These are phyloP conservation scores for Passer montanus DNA, from an alignment of 2,113 vertebrate genomes.

Conservation along the genomic window DNA sequence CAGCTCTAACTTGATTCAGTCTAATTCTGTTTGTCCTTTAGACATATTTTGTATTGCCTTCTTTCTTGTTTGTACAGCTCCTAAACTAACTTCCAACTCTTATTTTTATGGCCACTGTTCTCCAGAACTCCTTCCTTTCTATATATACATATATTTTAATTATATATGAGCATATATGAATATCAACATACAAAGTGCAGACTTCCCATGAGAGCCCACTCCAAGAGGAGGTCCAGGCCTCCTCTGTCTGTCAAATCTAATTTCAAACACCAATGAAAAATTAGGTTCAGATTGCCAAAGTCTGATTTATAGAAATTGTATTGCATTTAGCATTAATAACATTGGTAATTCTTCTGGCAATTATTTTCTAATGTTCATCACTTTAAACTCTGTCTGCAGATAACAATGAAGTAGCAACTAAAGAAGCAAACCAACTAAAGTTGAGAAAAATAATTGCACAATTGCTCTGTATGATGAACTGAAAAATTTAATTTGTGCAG, in stretches of 20 bases:
- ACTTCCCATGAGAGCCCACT: accelerated
- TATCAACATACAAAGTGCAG: not conserved
- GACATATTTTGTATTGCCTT: too few species aligned
- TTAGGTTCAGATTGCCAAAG: not conserved
- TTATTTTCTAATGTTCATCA: not conserved
- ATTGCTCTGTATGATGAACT: not conserved
- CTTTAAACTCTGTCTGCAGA: not conserved
- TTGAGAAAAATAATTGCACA: not conserved
- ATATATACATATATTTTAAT: not conserved
- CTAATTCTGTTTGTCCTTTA: too few species aligned
- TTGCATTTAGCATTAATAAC: not conserved
- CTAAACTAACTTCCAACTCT: not conserved
- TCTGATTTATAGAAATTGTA: not conserved
- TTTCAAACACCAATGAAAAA: not conserved
- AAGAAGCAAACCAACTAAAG: not conserved
- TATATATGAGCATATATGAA: not conserved
- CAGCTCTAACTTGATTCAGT: too few species aligned
- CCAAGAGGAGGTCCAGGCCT: not conserved
- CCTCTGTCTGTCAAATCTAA: not conserved
- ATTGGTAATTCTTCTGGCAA: not conserved
- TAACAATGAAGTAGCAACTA: not conserved
- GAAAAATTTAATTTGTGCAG: not conserved
- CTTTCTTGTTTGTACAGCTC: too few species aligned
- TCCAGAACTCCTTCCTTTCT: not conserved
- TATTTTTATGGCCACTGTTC: not conserved